Percentiles rank a stretch among this genome's conserved stretches.
phyloP scores from a whole-genome alignment of 2,888 invertebrate genomes.

The Andrena bicolor region DNA sequence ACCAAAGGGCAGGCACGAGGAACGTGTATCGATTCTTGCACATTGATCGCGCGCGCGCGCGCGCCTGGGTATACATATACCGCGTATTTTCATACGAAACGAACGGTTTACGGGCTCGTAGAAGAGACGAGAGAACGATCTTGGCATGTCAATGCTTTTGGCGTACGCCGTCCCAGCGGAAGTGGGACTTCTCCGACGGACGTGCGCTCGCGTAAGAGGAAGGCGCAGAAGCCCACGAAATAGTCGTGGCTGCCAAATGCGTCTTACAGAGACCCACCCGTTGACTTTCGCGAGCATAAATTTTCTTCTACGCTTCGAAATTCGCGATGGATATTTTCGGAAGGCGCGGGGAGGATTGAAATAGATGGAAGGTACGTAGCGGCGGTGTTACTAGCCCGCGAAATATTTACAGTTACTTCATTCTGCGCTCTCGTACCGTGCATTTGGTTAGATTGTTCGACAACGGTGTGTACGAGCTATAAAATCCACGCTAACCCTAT shows the following conservation, averaged over 20 bases:
- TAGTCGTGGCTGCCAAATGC: conserved; percentile 34
- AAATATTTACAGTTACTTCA: no score
- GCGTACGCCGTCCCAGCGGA: conserved; percentile 39
- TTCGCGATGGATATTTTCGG: conserved; percentile 9
- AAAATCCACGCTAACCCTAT: conserved; percentile 10
- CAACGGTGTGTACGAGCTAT: not conserved
- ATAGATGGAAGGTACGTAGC: conserved; percentile 5
- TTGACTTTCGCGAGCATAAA: conserved; percentile 17
- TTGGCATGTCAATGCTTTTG: conserved; percentile 22
- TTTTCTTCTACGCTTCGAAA: conserved; percentile 23
- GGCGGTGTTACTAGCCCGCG: not conserved
- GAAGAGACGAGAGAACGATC: not conserved
- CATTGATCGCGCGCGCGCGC: not conserved
- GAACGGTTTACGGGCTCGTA: not conserved
- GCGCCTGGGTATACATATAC: no score
- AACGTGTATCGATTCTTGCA: conserved; percentile 9
- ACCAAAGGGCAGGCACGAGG: not conserved
- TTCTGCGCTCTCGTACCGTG: no score
- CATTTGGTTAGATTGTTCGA: no score
- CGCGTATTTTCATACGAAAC: not conserved
- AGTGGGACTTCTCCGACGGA: not conserved
- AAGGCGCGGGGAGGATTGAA: conserved; percentile 6
- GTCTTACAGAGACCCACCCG: not conserved
- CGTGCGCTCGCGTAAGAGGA: conserved; percentile 28
- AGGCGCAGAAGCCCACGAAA: conserved; percentile 45